Conservation (phyloP, 1,140 invertebrate species). For the Steinernema khuongi region DNA sequence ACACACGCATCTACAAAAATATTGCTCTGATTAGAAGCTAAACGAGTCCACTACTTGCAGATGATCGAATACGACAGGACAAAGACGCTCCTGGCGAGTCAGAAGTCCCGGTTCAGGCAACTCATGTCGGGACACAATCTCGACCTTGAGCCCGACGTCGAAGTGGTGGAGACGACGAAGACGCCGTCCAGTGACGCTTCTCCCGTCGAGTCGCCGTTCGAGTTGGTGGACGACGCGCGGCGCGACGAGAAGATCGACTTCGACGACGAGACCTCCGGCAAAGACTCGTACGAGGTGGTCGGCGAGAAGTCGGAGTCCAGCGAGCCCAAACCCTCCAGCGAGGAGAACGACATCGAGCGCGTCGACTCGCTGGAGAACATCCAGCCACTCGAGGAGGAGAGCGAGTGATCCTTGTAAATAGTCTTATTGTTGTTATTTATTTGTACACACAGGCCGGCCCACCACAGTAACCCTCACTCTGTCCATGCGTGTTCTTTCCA, state of each 20-base stretch:
- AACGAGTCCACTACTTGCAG: too few species aligned
- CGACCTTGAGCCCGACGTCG: not conserved
- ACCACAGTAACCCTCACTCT: not conserved
- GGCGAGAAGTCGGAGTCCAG: slow-evolving; percentile 7
- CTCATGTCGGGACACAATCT: not conserved
- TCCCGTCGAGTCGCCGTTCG: not conserved
- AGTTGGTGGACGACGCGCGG: not conserved
- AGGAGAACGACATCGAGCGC: not conserved
- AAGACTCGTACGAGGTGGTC: slow-evolving; percentile 4
- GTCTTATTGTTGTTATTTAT: not conserved
- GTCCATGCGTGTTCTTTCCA: not conserved
- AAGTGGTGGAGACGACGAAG: not conserved
- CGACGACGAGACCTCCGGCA: not conserved
- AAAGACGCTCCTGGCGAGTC: not conserved
- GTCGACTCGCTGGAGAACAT: slow-evolving; percentile 2
- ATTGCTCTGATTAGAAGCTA: too few species aligned
- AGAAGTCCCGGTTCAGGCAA: not conserved
- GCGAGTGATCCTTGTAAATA: not conserved
- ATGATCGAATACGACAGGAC: not conserved
- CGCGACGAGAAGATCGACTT: slow-evolving; percentile 9
- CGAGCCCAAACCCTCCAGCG: not conserved
- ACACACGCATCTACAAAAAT: too few species aligned
- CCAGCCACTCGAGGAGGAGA: not conserved
- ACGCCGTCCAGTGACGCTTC: not conserved
- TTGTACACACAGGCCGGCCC: not conserved